A percentile compares a stretch with the other conserved stretches of the same genome.
Evolutionary conservation across 2,797 vertebrate species (phyloP).

Genomic region (Threskiornis aethiopicus): DNA sequence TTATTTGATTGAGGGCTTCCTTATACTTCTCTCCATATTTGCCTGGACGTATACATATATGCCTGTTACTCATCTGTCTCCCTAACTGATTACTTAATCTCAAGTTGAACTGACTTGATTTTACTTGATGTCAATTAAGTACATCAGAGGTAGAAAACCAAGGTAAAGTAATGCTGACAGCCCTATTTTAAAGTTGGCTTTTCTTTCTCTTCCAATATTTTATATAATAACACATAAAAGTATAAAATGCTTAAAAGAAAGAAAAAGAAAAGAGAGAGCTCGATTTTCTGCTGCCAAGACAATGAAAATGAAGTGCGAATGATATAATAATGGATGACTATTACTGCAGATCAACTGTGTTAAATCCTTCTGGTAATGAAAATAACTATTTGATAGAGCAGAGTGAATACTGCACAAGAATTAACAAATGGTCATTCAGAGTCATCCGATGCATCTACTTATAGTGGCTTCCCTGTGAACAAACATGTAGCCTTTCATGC

Average conservation of each 20-base stretch:
- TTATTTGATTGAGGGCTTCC: not conserved
- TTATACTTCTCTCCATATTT: not conserved
- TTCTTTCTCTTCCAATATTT: not conserved
- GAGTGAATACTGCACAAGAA: not conserved
- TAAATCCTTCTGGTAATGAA: not conserved
- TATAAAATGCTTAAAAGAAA: not conserved
- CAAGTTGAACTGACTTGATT: not conserved
- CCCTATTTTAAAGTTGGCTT: not conserved
- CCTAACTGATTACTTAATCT: not conserved
- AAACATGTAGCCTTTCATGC: not conserved
- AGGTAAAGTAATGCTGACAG: not conserved
- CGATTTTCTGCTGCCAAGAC: not conserved
- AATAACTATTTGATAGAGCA: not conserved
- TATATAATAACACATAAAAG: not conserved
- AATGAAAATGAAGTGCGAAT: slow-evolving; percentile 10
- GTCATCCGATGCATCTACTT: not conserved
- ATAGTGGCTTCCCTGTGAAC: not conserved
- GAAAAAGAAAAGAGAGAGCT: not conserved
- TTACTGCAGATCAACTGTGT: not conserved
- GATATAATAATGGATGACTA: not conserved
- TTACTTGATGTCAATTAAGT: not conserved
- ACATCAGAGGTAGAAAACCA: not conserved
- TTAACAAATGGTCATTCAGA: not conserved
- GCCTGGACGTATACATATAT: not conserved
- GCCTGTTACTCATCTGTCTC: not conserved